Evolutionary conservation across 1,140 invertebrate genomes (phyloP).

Genomic region (Cotesia glomerata): DNA sequence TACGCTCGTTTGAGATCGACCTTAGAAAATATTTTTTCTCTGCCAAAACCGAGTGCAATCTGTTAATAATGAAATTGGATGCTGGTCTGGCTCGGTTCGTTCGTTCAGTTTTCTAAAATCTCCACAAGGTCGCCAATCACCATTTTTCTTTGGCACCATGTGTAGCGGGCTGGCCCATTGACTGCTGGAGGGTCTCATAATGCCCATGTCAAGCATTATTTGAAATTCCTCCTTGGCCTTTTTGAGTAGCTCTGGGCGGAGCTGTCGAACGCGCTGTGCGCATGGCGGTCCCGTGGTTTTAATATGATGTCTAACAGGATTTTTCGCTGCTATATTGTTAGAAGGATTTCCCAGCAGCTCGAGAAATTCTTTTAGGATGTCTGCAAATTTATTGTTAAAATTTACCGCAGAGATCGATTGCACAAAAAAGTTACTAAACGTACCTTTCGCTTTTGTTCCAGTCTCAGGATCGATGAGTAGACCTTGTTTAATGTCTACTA

Average conservation of each 20-base stretch:
- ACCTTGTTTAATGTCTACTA: constrained; percentile 20
- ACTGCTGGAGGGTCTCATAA: constrained; percentile 47
- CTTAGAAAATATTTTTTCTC: constrained; percentile 49
- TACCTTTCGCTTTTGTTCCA: background rate
- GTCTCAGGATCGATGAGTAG: background rate
- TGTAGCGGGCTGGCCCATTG: constrained; percentile 56
- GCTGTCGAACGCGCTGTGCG: constrained; percentile 11
- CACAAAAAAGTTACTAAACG: background rate
- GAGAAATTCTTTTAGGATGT: background rate
- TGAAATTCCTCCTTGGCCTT: constrained; percentile 40
- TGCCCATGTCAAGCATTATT: constrained; percentile 37
- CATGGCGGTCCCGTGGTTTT: background rate
- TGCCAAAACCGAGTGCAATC: constrained; percentile 8
- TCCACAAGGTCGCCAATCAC: constrained; percentile 48
- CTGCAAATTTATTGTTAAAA: background rate
- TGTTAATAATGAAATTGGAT: constrained; percentile 42
- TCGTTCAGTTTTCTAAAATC: constrained; percentile 56
- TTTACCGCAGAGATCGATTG: background rate
- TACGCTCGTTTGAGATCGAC: constrained; percentile 60
- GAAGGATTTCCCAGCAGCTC: background rate
- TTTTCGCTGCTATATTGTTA: background rate
- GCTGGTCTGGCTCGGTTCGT: constrained; percentile 46
- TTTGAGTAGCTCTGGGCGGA: constrained; percentile 34
- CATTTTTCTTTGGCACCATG: constrained; percentile 53
- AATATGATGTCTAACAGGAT: background rate